A percentile compares a stretch with the other conserved stretches of the same genome.
These are phyloP conservation scores for Coelopa pilipes DNA, from an alignment of 2,888 invertebrate genomes.

Conservation along the genomic window DNA sequence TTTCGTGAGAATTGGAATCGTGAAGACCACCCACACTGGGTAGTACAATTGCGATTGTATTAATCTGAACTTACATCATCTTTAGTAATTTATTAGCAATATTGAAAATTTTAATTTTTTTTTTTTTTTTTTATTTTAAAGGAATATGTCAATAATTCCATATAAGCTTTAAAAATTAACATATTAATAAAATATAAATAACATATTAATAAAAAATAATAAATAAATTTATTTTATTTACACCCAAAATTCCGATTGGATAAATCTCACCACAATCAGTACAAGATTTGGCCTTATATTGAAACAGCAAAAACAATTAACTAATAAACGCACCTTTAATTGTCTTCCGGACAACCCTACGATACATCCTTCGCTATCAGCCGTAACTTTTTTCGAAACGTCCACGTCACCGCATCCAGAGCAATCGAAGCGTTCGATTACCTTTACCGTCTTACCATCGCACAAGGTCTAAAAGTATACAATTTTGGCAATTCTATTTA, in stretches of 20 bases:
- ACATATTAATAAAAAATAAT: too few species aligned
- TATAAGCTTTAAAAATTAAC: too few species aligned
- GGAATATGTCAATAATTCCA: too few species aligned
- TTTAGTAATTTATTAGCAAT: too few species aligned
- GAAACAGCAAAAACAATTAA: background rate
- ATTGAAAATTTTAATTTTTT: background rate
- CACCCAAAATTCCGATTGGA: too few species aligned
- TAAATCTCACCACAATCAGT: background rate
- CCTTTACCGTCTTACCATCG: conserved; percentile 85
- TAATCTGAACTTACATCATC: too few species aligned
- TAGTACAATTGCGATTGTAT: too few species aligned
- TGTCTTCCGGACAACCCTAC: conserved; percentile 89
- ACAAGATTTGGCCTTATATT: background rate
- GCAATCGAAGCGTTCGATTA: conserved; percentile 94
- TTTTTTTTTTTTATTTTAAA: background rate
- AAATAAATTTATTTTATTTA: too few species aligned
- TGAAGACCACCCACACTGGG: background rate
- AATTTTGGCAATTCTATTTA: background rate
- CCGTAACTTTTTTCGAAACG: conserved; percentile 80
- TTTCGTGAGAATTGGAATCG: too few species aligned
- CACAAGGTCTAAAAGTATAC: conserved; percentile 76
- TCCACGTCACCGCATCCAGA: conserved; percentile 98
- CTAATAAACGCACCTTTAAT: conserved; percentile 75
- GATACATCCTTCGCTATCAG: conserved; percentile 77
- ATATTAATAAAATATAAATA: too few species aligned